Conservation (phyloP, 1,140 invertebrate species). For the Lethocerus indicus region DNA sequence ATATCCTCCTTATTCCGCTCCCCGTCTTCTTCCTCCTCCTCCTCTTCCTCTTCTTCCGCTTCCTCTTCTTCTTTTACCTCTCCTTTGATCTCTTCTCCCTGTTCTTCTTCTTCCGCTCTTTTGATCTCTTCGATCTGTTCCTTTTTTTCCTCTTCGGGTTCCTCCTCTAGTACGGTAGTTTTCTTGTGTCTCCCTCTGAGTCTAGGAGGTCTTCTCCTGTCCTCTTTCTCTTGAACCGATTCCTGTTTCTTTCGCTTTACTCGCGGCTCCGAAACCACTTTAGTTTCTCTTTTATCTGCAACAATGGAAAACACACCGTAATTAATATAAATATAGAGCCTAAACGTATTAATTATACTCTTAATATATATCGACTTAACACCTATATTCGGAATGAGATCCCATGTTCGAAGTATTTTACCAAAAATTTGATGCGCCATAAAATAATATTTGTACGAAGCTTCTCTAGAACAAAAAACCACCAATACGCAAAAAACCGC, state of each 20-base stretch:
- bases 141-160: neutral
- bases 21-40: conserved; percentile 14
- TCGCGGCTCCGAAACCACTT: conserved; percentile 3
- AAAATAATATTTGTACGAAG: too few relatives aligned
- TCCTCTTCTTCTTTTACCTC: conserved; percentile 7
- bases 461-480: too few relatives aligned
- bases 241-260: too few relatives aligned
- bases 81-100: neutral
- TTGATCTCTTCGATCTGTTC: neutral
- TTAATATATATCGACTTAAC: too few relatives aligned
- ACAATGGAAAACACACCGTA: too few relatives aligned
- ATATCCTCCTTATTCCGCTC: too few relatives aligned
- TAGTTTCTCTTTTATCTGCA: conserved; percentile 17
- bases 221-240: conserved; percentile 9
- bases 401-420: too few relatives aligned
- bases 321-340: too few relatives aligned
- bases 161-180: neutral
- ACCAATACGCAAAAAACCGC: too few relatives aligned
- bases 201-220: conserved; percentile 8
- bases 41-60: conserved; percentile 10
- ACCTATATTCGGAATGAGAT: too few relatives aligned
- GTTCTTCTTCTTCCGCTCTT: neutral
- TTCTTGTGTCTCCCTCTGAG: neutral
- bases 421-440: too few relatives aligned
- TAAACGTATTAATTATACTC: too few relatives aligned